Evolutionary conservation across 2,888 invertebrate genomes (phyloP).

Genomic region (Adineta ricciae): DNA sequence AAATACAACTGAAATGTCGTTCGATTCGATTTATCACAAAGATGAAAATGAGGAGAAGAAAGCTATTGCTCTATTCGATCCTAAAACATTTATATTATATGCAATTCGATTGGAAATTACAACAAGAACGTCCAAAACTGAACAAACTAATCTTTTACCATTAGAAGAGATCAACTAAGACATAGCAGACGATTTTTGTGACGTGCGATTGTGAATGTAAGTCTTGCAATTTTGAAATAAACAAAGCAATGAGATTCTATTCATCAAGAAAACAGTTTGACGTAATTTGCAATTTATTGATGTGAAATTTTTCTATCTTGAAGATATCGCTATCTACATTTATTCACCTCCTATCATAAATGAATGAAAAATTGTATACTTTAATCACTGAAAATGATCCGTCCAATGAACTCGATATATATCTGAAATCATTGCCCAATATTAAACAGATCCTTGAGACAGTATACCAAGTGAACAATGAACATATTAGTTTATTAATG

Average conservation of each 20-base stretch:
- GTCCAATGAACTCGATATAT: neutral
- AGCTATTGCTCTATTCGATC: neutral
- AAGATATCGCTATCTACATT: too few species aligned
- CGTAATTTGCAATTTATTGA: too few species aligned
- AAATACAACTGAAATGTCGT: neutral
- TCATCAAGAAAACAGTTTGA: too few species aligned
- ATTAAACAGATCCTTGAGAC: neutral
- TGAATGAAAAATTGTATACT: neutral
- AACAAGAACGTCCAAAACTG: neutral
- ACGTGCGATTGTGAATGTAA: too few species aligned
- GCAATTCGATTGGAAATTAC: neutral
- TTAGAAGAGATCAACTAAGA: neutral
- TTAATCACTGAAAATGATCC: neutral
- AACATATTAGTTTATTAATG: neutral
- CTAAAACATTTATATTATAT: neutral
- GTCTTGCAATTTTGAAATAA: too few species aligned
- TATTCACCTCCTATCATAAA: too few species aligned
- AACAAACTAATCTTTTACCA: slow-evolving; percentile 1
- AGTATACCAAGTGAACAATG: neutral
- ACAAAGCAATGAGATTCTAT: too few species aligned
- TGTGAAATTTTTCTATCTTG: too few species aligned
- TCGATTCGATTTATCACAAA: neutral
- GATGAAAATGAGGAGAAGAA: neutral
- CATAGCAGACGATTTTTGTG: too few species aligned
- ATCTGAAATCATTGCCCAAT: neutral